Evolutionary conservation across 2,113 vertebrate genomes (phyloP).

Genomic region (Callionymus lyra): DNA sequence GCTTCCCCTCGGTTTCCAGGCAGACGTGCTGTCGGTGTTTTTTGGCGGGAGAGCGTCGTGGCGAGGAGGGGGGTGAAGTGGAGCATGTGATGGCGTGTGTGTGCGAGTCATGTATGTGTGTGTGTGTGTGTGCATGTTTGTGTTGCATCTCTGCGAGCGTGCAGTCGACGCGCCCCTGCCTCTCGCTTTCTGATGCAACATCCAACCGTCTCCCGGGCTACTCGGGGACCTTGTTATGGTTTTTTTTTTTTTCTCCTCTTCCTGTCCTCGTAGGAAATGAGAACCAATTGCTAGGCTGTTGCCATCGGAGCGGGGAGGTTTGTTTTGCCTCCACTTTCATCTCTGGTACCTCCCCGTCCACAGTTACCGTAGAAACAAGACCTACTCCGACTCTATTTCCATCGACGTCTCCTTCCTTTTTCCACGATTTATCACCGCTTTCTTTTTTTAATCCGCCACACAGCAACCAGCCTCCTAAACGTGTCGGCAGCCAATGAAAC

Average conservation of each 20-base stretch:
- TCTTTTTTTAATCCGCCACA: constrained; percentile 53
- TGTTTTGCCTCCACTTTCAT: constrained; percentile 71
- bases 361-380: constrained; percentile 79
- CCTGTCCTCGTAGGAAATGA: constrained; percentile 66
- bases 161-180: constrained; percentile 52
- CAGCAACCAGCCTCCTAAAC: constrained; percentile 49
- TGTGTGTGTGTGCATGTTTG: constrained; percentile 6
- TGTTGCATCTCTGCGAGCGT: constrained; percentile 6
- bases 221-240: constrained; percentile 65
- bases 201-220: constrained; percentile 63
- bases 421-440: constrained; percentile 55
- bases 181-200: constrained; percentile 76
- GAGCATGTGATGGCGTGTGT: constrained; percentile 63
- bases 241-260: constrained; percentile 45
- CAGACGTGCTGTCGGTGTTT: constrained; percentile 70
- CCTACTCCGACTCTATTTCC: constrained; percentile 75
- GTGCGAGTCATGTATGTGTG: constrained; percentile 23
- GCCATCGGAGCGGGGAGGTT: constrained; percentile 70
- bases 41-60: constrained; percentile 63
- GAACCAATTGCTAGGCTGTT: constrained; percentile 77
- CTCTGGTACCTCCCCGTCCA: constrained; percentile 67
- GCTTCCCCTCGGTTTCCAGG: constrained; percentile 67
- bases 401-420: constrained; percentile 64
- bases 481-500: constrained; percentile 48
- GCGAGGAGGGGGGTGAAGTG: constrained; percentile 60